These are phyloP conservation scores for Oreotrochilus melanogaster DNA, from an alignment of 2,113 vertebrate species.

Conservation along the genomic window DNA sequence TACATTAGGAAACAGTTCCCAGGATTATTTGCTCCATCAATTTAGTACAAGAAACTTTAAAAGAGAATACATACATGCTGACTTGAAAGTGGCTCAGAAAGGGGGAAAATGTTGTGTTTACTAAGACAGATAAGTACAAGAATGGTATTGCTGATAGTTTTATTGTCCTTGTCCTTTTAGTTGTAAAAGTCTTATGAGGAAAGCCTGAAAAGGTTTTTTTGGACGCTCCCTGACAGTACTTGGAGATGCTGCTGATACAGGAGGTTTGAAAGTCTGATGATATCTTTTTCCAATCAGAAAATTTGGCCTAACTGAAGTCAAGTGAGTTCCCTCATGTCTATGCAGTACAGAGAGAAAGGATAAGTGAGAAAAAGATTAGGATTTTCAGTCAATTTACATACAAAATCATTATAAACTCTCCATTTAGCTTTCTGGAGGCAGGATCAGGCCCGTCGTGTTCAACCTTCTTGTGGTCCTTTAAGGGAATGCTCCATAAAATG, in stretches of 20 bases:
- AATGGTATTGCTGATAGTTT: neutral
- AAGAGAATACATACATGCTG: neutral
- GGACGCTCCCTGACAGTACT: neutral
- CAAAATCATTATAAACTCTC: neutral
- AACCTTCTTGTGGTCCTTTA: neutral
- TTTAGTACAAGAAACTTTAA: neutral
- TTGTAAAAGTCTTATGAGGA: neutral
- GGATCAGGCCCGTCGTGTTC: neutral
- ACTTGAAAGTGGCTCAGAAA: neutral
- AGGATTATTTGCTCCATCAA: neutral
- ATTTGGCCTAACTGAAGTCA: neutral
- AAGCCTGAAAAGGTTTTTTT: neutral
- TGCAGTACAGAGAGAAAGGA: neutral
- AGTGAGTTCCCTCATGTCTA: neutral
- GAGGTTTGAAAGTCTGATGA: neutral
- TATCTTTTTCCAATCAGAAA: neutral
- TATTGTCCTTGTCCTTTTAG: neutral
- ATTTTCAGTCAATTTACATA: neutral
- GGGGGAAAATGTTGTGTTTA: neutral
- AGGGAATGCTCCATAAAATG: neutral
- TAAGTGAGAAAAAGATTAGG: neutral
- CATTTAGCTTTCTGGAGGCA: neutral
- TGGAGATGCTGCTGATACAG: neutral
- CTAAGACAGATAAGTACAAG: neutral
- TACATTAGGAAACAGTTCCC: neutral